Base-by-base conservation (phyloP, 1,140 invertebrate species). In the Cydia fagiglandana region DNA sequence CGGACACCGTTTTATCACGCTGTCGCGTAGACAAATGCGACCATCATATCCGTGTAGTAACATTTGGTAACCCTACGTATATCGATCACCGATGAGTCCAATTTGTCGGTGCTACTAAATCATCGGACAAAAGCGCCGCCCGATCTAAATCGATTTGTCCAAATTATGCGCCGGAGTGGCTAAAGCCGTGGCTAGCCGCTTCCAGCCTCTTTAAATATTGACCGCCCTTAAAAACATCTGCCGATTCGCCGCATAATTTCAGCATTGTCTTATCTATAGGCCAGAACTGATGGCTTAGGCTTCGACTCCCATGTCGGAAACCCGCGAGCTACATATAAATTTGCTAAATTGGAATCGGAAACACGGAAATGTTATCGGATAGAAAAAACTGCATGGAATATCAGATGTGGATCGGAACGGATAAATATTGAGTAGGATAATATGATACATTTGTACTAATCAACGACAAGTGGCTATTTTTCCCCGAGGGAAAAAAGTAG, bases 111-210 rank as follows among this genome's bases (percentile, higher is more conserved):
- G 80, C 81, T 87, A 88, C 88, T 92, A 92, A 91, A 91, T 92
- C 88, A 92, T 87, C 82, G 79, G 76, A 85, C 86, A 90, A 92
- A 92, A 89, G 88, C 83, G 83, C 89, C 89, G 89, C 85, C 74
- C 84, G 86, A 81, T 90, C 88, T 87, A 86, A 89, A 90, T 88
- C 89, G 88, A 91, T 88, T 86, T 89, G 86, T 91, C 82, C 86
- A 88, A 92, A 92, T 91, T 92, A 90, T 84, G 61, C 77, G 75
- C 61, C 73, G 56, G 4, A 61, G 56, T 24, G 56, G 75, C 75
- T 77, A 77, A 78, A 76, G 73, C 74, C 75, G 74, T 78, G 77
- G 76, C 66, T 74, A 74, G 70, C 53, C 15, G 30, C 64, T 70
- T 47, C 64, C 79, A 78, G 75, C 77, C 78, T 84, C 78, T 84